phyloP scores from a whole-genome alignment of 2,888 invertebrate species.

The Pristionchus japonicus region DNA sequence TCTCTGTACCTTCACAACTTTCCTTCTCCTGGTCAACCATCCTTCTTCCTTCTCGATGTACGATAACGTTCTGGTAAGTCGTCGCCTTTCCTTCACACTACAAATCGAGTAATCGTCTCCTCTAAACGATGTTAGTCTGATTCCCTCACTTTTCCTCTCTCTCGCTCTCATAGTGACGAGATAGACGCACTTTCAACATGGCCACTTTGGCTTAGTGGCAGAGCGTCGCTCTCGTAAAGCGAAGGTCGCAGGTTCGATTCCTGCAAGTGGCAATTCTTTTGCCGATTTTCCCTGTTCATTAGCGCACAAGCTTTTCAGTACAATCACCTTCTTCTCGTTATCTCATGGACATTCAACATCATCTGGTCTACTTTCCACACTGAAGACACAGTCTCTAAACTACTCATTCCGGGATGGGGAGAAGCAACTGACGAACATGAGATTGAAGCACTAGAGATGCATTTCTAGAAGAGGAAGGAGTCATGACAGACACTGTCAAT shows the following conservation, averaged over 20 bases:
- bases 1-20: background rate
- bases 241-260: no score
- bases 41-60: background rate
- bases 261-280: no score
- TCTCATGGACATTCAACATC: constrained; percentile 34
- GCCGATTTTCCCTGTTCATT: background rate
- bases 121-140: constrained; percentile 2
- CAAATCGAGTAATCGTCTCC: background rate
- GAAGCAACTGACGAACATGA: constrained; percentile 39
- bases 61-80: constrained; percentile 38
- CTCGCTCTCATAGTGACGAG: constrained; percentile 18
- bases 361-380: constrained; percentile 22
- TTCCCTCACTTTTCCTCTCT: background rate
- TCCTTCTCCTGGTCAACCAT: background rate
- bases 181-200: background rate
- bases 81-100: background rate
- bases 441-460: constrained; percentile 37
- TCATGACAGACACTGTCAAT: background rate
- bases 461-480: background rate
- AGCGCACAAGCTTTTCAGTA: constrained; percentile 19
- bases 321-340: background rate
- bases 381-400: constrained; percentile 23
- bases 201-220: no score
- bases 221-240: no score
- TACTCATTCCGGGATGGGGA: constrained; percentile 43